phyloP scores from a whole-genome alignment of 2,113 vertebrate species.

The Sturnira hondurensis region DNA sequence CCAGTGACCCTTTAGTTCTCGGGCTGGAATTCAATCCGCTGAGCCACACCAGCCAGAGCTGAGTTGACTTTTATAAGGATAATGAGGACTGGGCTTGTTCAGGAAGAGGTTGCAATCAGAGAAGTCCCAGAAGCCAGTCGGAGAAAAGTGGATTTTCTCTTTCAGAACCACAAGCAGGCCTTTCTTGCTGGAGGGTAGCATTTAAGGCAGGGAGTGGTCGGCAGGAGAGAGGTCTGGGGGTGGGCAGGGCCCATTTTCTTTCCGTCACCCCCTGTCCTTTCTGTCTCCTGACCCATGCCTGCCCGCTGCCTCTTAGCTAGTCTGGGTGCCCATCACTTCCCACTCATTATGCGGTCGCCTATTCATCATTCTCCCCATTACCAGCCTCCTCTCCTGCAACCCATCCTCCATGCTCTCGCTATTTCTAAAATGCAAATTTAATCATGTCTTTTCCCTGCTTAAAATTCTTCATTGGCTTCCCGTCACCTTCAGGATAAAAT shows the following conservation, averaged over 20 bases:
- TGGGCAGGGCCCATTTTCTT: neutral
- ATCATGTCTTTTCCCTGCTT: conserved; percentile 61
- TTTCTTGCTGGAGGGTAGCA: neutral
- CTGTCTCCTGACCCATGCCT: neutral
- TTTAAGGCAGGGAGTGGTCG: neutral
- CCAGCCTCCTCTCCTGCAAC: conserved; percentile 10
- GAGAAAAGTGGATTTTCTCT: neutral
- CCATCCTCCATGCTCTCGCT: conserved; percentile 45
- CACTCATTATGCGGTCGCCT: neutral
- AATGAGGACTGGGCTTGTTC: neutral
- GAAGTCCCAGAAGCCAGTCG: neutral
- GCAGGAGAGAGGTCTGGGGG: neutral
- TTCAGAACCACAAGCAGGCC: neutral
- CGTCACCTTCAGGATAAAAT: conserved; percentile 44
- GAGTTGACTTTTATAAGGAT: neutral
- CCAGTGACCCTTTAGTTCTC: too few relatives aligned
- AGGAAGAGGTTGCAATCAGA: neutral
- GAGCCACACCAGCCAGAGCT: too few relatives aligned
- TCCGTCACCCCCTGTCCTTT: neutral
- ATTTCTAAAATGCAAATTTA: conserved; percentile 71
- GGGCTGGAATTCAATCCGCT: too few relatives aligned
- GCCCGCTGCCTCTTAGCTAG: neutral
- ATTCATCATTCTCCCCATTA: conserved; percentile 1
- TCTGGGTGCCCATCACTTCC: neutral
- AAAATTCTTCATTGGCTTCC: conserved; percentile 69